A percentile compares a stretch with the other conserved stretches of the same genome.
These are phyloP conservation scores for Ctena decussata DNA, from an alignment of 2,888 invertebrate species.

Conservation along the genomic window DNA sequence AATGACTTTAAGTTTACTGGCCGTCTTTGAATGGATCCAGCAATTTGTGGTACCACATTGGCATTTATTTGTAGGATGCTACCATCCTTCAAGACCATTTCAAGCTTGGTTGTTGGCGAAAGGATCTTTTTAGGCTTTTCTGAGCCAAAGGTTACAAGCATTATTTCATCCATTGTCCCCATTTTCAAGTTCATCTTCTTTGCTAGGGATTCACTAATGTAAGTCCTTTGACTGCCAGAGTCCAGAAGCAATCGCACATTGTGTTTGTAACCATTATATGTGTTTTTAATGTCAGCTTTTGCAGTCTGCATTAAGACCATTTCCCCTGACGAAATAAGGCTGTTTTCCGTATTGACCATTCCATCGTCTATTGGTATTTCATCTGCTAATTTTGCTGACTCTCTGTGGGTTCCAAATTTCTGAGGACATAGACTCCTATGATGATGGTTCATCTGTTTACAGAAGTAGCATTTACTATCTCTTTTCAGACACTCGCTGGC, in stretches of 20 bases:
- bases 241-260: slow-evolving; percentile 14
- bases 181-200: not conserved
- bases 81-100: slow-evolving; percentile 2
- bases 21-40: not conserved
- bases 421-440: no score
- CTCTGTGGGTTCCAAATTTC: no score
- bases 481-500: not conserved
- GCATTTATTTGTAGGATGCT: not conserved
- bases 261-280: not conserved
- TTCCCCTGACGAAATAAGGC: slow-evolving; percentile 34
- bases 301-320: slow-evolving; percentile 30
- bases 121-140: not conserved
- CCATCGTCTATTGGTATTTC: not conserved
- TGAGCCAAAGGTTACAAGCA: not conserved
- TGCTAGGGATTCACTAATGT: slow-evolving; percentile 18
- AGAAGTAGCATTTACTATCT: not conserved
- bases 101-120: not conserved
- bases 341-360: slow-evolving; percentile 15
- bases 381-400: not conserved
- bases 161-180: not conserved
- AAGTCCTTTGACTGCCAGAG: slow-evolving; percentile 28
- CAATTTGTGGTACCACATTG: slow-evolving; percentile 12
- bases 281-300: no score
- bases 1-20: not conserved
- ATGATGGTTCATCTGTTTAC: no score